Base-by-base conservation (phyloP, 2,113 vertebrate genomes). In the Hemichromis elongatus region DNA sequence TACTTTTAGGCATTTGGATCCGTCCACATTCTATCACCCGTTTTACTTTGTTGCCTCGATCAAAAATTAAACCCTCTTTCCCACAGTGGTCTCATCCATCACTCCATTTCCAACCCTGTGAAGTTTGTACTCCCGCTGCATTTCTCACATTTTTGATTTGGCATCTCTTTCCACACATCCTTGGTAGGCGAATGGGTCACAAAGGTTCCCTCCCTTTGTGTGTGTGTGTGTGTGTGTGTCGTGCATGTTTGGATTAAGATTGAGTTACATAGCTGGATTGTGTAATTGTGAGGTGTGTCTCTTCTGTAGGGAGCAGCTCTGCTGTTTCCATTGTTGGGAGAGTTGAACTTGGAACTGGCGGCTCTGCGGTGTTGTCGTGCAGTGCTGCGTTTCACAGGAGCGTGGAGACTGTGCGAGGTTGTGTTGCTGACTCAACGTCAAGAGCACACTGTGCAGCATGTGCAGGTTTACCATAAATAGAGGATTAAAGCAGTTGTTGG, bases 271-370 rank as follows among this genome's bases (percentile, higher is more conserved):
- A 89, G 90, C 86, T 86, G 90, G 86, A 89, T 90, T 94, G 92
- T 94, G 92, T 93, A 92, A 93, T 91, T 91, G 85, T 84, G 89
- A 96, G 94, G 93, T 91, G 94, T 93, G 91, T 92, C 92, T 89
- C 85, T 70, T 77, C 80, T 86, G 84, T 52, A 88, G 80, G 87
- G 90, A 88, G 90, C 88, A 28, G 61, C 88, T 89, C 81, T 35
- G 84, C 84, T 81, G 6, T 90, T 88, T 90, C 88, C 82, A 83
- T 92, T 94, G 90, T 92, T 84, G 86, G 66, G 50, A 13, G 78
- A 82, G 82, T 55, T 83, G 54, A 88, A 81, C 87, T 88, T 19
- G 73, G 83, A 91, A 61, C 33, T n/a, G 26, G 10, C 12, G 5
- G 59, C 3, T 2, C 45, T 37, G 63, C 26, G 1, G 24, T 19